Evolutionary conservation across 2,113 vertebrate genomes (phyloP).

Genomic region (Pteropus alecto): DNA sequence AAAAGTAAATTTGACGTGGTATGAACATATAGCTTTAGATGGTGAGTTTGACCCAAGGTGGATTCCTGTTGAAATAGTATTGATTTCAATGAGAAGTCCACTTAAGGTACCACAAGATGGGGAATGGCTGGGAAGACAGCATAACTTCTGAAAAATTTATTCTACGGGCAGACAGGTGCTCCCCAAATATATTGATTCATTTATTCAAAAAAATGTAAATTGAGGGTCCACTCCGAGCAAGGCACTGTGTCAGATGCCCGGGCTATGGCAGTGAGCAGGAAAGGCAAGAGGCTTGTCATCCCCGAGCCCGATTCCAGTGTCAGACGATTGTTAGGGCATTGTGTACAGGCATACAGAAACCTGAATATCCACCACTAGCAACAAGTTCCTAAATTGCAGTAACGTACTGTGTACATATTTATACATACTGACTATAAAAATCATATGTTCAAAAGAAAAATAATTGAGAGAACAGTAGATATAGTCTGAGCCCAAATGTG

Average conservation of each 20-base stretch:
- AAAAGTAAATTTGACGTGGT: neutral
- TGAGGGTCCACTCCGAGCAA: neutral
- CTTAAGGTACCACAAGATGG: neutral
- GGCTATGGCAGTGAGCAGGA: neutral
- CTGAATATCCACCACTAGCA: neutral
- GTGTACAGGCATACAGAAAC: neutral
- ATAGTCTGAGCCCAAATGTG: neutral
- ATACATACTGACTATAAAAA: neutral
- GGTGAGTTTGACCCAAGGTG: neutral
- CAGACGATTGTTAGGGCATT: neutral
- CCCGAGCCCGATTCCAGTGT: too few relatives aligned
- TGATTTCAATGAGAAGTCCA: neutral
- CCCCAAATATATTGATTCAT: neutral
- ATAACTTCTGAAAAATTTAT: neutral
- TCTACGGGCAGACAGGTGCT: neutral
- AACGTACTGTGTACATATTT: neutral
- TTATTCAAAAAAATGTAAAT: neutral
- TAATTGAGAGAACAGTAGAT: neutral
- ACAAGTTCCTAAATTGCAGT: neutral
- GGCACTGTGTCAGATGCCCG: neutral
- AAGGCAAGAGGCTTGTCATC: neutral
- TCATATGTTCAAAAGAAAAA: neutral
- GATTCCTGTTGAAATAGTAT: neutral
- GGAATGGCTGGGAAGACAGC: neutral
- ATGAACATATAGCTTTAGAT: neutral